Percentiles rank a stretch among this genome's conserved stretches.
Evolutionary conservation across 2,797 vertebrate species (phyloP).

Genomic region (Semotilus atromaculatus): DNA sequence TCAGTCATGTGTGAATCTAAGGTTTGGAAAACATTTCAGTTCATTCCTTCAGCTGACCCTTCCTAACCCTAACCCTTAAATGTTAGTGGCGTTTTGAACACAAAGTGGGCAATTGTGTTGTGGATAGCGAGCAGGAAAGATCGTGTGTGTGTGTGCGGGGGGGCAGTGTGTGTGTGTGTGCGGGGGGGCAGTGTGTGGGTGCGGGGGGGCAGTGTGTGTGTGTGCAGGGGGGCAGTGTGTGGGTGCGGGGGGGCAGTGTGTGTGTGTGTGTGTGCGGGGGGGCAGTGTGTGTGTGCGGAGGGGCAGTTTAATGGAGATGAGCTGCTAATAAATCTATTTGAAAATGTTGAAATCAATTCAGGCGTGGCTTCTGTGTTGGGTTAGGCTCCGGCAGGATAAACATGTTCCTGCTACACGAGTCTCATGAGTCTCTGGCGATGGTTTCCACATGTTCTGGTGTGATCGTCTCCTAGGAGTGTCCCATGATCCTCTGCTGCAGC

Average conservation of each 20-base stretch:
- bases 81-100: not conserved
- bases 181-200: too few relatives aligned
- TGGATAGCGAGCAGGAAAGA: too few relatives aligned
- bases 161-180: too few relatives aligned
- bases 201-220: too few relatives aligned
- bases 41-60: too few relatives aligned
- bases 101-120: too few relatives aligned
- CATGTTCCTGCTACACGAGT: not conserved
- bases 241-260: too few relatives aligned
- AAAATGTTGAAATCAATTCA: not conserved
- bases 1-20: not conserved
- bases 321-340: not conserved
- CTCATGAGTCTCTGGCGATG: not conserved
- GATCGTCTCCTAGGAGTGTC: slow-evolving; percentile 82
- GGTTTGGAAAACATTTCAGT: not conserved
- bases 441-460: not conserved
- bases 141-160: too few relatives aligned
- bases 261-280: too few relatives aligned
- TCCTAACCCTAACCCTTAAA: too few relatives aligned
- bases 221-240: too few relatives aligned
- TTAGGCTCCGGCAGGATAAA: not conserved
- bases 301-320: not conserved
- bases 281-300: too few relatives aligned
- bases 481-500: slow-evolving; percentile 87
- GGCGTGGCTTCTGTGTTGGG: not conserved